Base-by-base conservation (phyloP, 92 coral and sea anemone genomes). In the Hydrozoanthus gracilis region DNA sequence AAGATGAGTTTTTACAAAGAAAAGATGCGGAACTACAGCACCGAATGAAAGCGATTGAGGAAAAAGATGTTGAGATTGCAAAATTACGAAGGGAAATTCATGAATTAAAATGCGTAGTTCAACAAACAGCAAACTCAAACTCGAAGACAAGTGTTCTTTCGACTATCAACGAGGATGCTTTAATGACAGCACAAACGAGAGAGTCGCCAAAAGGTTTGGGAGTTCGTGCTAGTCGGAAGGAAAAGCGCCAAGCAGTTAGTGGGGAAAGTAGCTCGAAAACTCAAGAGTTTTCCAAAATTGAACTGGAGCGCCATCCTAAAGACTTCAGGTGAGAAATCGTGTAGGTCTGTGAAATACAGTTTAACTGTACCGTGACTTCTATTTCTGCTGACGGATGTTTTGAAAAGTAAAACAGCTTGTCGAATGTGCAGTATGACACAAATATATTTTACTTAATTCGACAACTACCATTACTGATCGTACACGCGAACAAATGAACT, bases 171-270 rank as follows among this genome's bases (percentile, higher is more conserved):
- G 99, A 95, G 62, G 98, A 92, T 47, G 27, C 82, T 12, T 73
- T 62, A 2, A 86, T 83, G 86, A 90, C 82, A 48, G 54, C 71
- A 8, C 45, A 85, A 3, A 50, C 58, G 13, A 11, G 4, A 49
- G 55, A 50, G 15, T 51, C 62, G 27, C 54, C 55, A 39, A 86
- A 71, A 56, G 48, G 52, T 52, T 74, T 51, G 18, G 79, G 86
- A 67, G 51, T 44, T 12, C 84, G 87, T 3, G 15, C 73, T 3
- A 93, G 95, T 55, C 69, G 85, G 76, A 97, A 95, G 79, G 98
- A 95, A 86, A 97, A 97, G 67, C 82, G 99, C 60, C 98, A 93
- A 79, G 99, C 99, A 0, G 99, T 97, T 4, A 97, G 99, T 86
- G 99, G 99, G 0, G 99, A 97, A 51, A 95, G 99, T 84, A 95